These are phyloP conservation scores for Panagrolaimus sp. DNA, from an alignment of 1,140 invertebrate species.

Conservation along the genomic window DNA sequence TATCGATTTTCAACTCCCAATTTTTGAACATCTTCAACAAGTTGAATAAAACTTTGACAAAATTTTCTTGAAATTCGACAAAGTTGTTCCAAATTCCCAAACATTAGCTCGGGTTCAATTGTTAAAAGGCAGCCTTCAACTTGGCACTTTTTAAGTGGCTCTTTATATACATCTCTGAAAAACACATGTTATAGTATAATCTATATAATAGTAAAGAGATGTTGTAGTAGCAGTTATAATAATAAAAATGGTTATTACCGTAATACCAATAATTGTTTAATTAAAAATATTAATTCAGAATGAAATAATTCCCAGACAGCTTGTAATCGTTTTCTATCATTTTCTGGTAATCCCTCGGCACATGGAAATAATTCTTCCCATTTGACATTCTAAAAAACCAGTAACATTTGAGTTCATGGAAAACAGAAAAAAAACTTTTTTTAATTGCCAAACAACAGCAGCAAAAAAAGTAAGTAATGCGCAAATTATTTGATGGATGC, in stretches of 20 bases:
- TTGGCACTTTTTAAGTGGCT: constrained; percentile 69
- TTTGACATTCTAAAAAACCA: constrained; percentile 57
- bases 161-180: constrained; percentile 67
- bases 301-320: constrained; percentile 71
- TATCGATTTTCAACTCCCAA: constrained; percentile 59
- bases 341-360: constrained; percentile 33
- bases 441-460: not conserved
- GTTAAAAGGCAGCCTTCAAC: constrained; percentile 69
- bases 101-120: constrained; percentile 68
- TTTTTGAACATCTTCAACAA: constrained; percentile 63
- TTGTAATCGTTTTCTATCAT: constrained; percentile 31
- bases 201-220: too few species aligned
- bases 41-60: constrained; percentile 67
- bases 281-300: constrained; percentile 67
- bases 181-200: too few species aligned
- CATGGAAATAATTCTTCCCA: constrained; percentile 61
- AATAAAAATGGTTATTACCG: constrained; percentile 63
- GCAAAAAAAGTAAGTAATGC: too few species aligned
- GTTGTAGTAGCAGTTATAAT: too few species aligned
- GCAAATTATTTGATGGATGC: too few species aligned
- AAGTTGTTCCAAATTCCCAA: constrained; percentile 69
- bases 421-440: too few species aligned
- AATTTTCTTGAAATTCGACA: constrained; percentile 67
- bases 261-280: constrained; percentile 69
- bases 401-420: constrained; percentile 1